Evolutionary conservation across 2,113 vertebrate species (phyloP), one percentile per base, ranked within the genome.

Genomic region (Grammomys surdaster): DNA sequence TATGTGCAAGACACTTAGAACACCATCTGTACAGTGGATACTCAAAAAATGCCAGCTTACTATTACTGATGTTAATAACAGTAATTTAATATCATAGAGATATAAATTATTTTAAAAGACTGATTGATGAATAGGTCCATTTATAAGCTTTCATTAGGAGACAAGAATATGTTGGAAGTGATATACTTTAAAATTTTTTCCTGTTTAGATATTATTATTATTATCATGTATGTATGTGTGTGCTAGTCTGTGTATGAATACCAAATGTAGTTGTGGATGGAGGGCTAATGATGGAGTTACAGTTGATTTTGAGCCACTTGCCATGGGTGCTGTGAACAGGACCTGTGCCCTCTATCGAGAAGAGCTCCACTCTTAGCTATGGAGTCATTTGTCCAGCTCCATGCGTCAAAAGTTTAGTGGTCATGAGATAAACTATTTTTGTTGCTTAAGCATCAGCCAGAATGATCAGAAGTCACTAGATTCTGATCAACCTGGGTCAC

Each of bases 241-340:
- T 67, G 4, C 10, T 43, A 26, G 7, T 75, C 20, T 81, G 24
- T 65, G 4, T 85, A 17, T 85, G 63, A 7, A 7, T 84, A 16
- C n/a, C 40, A 43, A 13, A 43, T 19, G 1, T 10, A 63, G n/a
- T 0, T 67, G 2, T 67, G 3, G 2, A 20, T 12, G 26, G 10
- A 65, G 3, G 17, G 0, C 2, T 33, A 8, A 13, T 20, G 14
- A 46, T 86, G 60, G 16, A 48, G 17, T 31, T 67, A 67, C 2
- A 48, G 9, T 46, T 48, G 9, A 31, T 7, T 48, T 43, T 86
- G 10, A 67, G 9, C 1, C 20, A 67, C 84, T 67, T 48, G 60
- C 14, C 12, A 16, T 54, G 33, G 3, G 11, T n/a, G 0, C 46
- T n/a, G 33, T 22, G 48, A n/a, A 54, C 3, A 7, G 0, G 31